Base-by-base conservation (phyloP, 2,888 invertebrate species). In the Polyommatus icarus region DNA sequence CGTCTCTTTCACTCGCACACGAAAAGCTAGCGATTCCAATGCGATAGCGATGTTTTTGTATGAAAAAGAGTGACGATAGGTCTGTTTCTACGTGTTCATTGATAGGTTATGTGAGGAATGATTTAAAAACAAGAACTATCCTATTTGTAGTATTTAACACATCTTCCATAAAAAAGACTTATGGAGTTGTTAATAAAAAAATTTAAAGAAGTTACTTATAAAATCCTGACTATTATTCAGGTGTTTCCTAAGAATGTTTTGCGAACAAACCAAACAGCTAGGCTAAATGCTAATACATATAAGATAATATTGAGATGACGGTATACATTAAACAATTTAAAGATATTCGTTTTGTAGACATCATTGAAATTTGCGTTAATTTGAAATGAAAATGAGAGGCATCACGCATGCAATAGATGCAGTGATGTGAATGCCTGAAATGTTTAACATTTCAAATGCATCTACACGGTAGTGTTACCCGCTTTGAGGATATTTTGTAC, bases 351-450 rank as follows among this genome's bases (percentile, higher is more conserved):
- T 29, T 67, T 80, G 78, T 83, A 81, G 71, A 81, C 79, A 83
- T 83, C 84, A 85, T 87, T 86, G 78, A 32, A 85, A 88, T 87
- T 84, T 86, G 85, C 79, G 84, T 84, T 82, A 79, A 87, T 89
- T 88, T 87, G 79, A 86, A 88, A 86, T 87, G 88, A 80, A 84
- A 85, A 89, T 86, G 40, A 77, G 80, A 71, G 78, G 81, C 82
- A 85, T 85, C 83, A 82, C 81, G 80, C 82, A 86, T 86, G 83
- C 83, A 84, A 81, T 81, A 79, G 83, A 85, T 83, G 82, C 84
- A 83, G 82, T 85, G 84, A 86, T 84, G 84, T 82, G 80, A 81
- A 81, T 83, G 81, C 80, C 79, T 46, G 80, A 77, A 78, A 76
- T 81, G 81, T 83, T 88, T 86, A 84, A 82, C 83, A 86, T 86